Base-by-base conservation (phyloP, 2,113 vertebrate genomes). In the Gymnarchus niloticus region DNA sequence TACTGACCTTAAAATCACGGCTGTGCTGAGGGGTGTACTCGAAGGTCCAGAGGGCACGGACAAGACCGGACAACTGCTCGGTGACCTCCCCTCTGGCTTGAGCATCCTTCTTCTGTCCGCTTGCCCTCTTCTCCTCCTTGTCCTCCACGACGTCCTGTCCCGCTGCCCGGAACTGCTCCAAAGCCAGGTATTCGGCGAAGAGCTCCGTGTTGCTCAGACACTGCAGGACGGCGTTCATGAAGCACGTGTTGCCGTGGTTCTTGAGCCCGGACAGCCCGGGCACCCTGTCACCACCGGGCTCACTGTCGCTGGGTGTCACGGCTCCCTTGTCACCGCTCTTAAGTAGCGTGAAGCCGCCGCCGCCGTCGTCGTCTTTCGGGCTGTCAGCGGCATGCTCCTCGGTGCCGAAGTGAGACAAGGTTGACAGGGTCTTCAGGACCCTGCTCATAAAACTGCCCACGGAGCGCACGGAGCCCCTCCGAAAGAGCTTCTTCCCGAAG, bases 201-300 rank as follows among this genome's bases (percentile, higher is more conserved):
- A 99, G 96, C 93, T 99, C 98, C 76, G 98, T 99, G 96, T 99
- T 99, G 94, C 97, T 99, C 91, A 99, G 95, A 91, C 98, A 99
- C 95, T 99, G 98, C 89, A 99, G 93, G 90, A 97, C 96, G 82
- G 98, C 98, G 95, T 99, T 99, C 98, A 99, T 99, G 94, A 99
- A 99, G 94, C 98, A 99, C 92, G 98, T 99, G 96, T 99, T 99
- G 65, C 98, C 98, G 93, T 99, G 98, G 93, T 99, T 99, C 90
- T 96, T 97, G 83, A 99, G 95, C 14, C 98, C 98, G 88, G 97
- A 92, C 85, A 98, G 96, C 1, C 97, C 97, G 14, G 97, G 97
- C 84, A 96, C 95, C 84, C 94, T 95, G 85, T 95, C 91, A 6
- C 91, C 91, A 33, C 78, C 78, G 49, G 91, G 90, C 87, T 92